Base-by-base conservation (phyloP, 2,888 invertebrate species). In the Dorcus parallelipipedus region DNA sequence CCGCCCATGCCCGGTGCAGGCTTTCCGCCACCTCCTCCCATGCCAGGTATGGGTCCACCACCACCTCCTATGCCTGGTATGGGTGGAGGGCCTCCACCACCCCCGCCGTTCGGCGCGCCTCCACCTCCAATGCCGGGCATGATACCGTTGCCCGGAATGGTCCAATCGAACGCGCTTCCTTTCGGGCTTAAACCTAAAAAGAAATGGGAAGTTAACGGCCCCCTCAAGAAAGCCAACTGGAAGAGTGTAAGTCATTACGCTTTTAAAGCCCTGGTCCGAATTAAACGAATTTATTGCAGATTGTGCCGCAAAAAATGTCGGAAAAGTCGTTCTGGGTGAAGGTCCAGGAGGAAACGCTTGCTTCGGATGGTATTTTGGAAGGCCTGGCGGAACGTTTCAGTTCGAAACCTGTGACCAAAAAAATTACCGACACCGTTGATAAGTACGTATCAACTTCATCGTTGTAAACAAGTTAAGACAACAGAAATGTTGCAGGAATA, bases 321-420 rank as follows among this genome's bases (percentile, higher is more conserved):
- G 93, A 93, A 71, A 94, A 96, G 66, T 91, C 96, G 0, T 95
- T 99, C 75, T 99, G 98, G 99, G 88, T 95, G 0, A 89, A 90
- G 76, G 92, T 92, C 0, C 89, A 94, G 76, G 97, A 98, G 77
- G 95, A 96, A 67, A 87, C 89, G 61, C 78, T 95, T 54, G 94
- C 93, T 0, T 91, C 90, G 1, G 92, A 93, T 0, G 95, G 95
- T 68, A 90, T 98, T 66, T 83, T 97, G 3, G 85, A 84, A 47
- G 93, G 92, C 1, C 80, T 98, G 38, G 87, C 90, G 0, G 81
- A 85, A 54, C 89, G 89, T 72, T 98, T 98, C 79, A 91, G 95
- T 0, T 91, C 95, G 2, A 95, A 91, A 78, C 93, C 94, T 0
- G 79, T 85, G 17, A 81, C 85, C 0, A 91, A 89, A 71, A 87